phyloP scores from a whole-genome alignment of 2,888 invertebrate species.

The Pandemis heparana region DNA sequence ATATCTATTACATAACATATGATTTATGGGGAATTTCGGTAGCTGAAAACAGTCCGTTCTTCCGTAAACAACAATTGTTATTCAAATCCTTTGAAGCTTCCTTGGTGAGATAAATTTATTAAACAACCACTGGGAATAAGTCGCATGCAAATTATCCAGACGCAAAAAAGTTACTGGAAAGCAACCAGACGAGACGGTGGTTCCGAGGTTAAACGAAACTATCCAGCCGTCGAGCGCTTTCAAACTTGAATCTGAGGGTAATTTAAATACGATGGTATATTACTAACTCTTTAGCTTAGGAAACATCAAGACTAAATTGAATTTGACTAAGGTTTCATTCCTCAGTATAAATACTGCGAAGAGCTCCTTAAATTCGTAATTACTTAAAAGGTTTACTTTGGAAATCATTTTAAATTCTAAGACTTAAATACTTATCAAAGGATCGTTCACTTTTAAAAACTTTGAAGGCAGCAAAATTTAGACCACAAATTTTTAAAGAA shows the following conservation, averaged over 20 bases:
- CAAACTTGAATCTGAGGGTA: constrained; percentile 2
- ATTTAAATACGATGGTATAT: constrained; percentile 1
- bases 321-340: background rate
- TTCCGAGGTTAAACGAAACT: constrained; percentile 14
- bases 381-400: background rate
- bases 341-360: background rate
- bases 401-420: background rate
- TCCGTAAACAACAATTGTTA: constrained; percentile 46
- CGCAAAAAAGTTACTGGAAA: constrained; percentile 11
- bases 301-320: constrained; percentile 4
- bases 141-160: constrained; percentile 20
- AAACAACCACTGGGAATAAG: constrained; percentile 14
- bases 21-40: constrained; percentile 23
- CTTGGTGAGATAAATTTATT: constrained; percentile 22
- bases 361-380: background rate
- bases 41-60: constrained; percentile 16
- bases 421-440: background rate
- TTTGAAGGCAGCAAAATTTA: background rate
- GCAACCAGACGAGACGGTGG: constrained; percentile 16
- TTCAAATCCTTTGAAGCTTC: constrained; percentile 27
- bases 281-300: constrained; percentile 9
- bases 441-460: background rate
- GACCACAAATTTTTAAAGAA: background rate
- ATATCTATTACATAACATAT: constrained; percentile 15
- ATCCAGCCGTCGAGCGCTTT: constrained; percentile 12